These are phyloP conservation scores for Hesperia comma DNA, from an alignment of 2,888 invertebrate genomes.

Conservation along the genomic window DNA sequence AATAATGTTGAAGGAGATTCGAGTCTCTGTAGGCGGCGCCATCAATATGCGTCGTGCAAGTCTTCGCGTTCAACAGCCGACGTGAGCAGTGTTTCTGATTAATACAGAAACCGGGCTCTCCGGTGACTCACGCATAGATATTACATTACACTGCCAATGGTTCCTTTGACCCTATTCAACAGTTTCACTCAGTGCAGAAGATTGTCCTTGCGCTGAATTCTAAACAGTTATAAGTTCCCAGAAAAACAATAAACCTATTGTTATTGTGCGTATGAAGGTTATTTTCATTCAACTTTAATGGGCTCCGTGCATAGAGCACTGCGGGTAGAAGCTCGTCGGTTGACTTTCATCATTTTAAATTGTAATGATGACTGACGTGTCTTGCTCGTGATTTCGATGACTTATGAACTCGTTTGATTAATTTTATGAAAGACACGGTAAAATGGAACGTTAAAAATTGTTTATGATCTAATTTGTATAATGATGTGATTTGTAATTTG, in stretches of 20 bases:
- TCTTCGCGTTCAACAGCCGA: conserved; percentile 63
- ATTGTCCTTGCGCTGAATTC: conserved; percentile 77
- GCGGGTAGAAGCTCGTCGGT: conserved; percentile 12
- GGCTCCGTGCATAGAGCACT: conserved; percentile 17
- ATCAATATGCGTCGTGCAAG: conserved; percentile 69
- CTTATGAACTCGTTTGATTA: not conserved
- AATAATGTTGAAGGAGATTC: conserved; percentile 53
- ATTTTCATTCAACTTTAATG: conserved; percentile 43
- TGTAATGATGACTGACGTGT: conserved; percentile 27
- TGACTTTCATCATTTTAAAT: conserved; percentile 30
- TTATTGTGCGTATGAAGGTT: conserved; percentile 45
- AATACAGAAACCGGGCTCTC: conserved; percentile 71
- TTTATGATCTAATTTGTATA: not conserved
- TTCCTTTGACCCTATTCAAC: conserved; percentile 77
- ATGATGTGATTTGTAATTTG: not conserved
- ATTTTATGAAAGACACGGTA: not conserved
- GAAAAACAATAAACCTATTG: conserved; percentile 62
- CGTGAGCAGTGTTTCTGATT: conserved; percentile 70
- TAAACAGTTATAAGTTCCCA: conserved; percentile 63
- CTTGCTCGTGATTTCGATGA: conserved; percentile 20
- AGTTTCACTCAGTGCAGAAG: conserved; percentile 68
- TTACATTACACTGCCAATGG: conserved; percentile 67
- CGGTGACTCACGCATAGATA: conserved; percentile 73
- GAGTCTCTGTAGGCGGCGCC: conserved; percentile 65
- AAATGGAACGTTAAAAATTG: not conserved